phyloP scores from a whole-genome alignment of 2,113 vertebrate genomes.

The Trematocara variabile region DNA sequence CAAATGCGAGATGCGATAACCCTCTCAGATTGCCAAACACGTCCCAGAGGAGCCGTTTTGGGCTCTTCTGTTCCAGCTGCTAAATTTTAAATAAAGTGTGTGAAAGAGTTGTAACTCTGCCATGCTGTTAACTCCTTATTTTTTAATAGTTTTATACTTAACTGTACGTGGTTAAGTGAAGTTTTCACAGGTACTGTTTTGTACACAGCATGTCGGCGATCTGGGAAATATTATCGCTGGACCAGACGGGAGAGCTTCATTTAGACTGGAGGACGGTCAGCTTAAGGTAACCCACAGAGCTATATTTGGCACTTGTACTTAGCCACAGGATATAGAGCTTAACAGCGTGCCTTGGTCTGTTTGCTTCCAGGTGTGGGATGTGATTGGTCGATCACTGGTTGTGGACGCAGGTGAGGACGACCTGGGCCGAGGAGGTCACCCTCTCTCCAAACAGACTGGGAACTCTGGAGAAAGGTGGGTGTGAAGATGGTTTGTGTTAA shows the following conservation, averaged over 20 bases:
- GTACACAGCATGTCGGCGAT: slow-evolving; percentile 82
- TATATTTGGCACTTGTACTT: not conserved
- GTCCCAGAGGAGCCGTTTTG: not conserved
- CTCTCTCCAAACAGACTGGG: slow-evolving; percentile 79
- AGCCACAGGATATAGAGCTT: not conserved
- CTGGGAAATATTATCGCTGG: slow-evolving; percentile 82
- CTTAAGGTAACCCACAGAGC: slow-evolving; percentile 75
- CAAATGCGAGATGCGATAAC: not conserved
- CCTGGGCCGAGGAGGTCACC: slow-evolving; percentile 78
- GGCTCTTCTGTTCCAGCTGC: not conserved
- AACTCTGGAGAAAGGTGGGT: slow-evolving; percentile 86
- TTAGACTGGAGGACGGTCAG: slow-evolving; percentile 79
- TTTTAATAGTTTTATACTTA: not conserved
- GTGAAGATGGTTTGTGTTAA: not conserved
- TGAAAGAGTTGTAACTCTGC: not conserved
- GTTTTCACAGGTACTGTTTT: not conserved
- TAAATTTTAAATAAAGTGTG: not conserved
- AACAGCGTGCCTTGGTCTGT: not conserved
- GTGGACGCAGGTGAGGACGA: slow-evolving; percentile 85
- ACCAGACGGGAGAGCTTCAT: slow-evolving; percentile 75
- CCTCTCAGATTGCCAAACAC: not conserved
- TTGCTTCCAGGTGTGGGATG: slow-evolving; percentile 80
- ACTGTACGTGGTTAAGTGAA: not conserved
- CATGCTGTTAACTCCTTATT: not conserved
- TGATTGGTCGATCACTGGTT: slow-evolving; percentile 90